These are phyloP conservation scores for Scolopax mira DNA, from an alignment of 2,113 vertebrate genomes.

Conservation along the genomic window DNA sequence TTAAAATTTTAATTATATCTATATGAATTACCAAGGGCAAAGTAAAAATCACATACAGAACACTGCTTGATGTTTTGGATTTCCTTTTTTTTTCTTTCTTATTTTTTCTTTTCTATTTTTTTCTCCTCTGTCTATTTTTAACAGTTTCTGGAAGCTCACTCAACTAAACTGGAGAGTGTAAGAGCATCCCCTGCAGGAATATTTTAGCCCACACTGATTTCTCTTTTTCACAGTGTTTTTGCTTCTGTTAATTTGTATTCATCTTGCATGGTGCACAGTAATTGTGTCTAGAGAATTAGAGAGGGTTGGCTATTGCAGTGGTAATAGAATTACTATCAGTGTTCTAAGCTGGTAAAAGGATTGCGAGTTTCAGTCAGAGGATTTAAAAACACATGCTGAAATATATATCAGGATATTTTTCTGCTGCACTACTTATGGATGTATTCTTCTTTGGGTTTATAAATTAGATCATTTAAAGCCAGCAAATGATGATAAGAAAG, in stretches of 20 bases:
- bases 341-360: conserved; percentile 63
- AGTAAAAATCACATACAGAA: background rate
- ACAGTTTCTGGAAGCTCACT: background rate
- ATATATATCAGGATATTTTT: background rate
- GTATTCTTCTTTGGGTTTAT: background rate
- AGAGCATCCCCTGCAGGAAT: conserved; percentile 65
- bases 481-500: background rate
- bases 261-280: conserved; percentile 14
- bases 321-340: conserved; percentile 66
- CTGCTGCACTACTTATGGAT: background rate
- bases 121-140: background rate
- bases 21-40: conserved; percentile 18
- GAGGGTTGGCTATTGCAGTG: conserved; percentile 35
- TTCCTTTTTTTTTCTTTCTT: background rate
- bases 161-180: conserved; percentile 1
- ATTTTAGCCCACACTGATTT: background rate
- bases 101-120: no score
- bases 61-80: background rate
- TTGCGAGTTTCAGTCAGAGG: conserved; percentile 59
- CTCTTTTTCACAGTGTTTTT: background rate
- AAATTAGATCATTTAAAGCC: background rate
- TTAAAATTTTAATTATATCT: conserved; percentile 54
- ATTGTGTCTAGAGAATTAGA: conserved; percentile 67
- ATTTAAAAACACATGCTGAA: conserved; percentile 62
- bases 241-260: conserved; percentile 64